Conservation (phyloP, 2,113 vertebrate species). For the Apteryx mantelli region DNA sequence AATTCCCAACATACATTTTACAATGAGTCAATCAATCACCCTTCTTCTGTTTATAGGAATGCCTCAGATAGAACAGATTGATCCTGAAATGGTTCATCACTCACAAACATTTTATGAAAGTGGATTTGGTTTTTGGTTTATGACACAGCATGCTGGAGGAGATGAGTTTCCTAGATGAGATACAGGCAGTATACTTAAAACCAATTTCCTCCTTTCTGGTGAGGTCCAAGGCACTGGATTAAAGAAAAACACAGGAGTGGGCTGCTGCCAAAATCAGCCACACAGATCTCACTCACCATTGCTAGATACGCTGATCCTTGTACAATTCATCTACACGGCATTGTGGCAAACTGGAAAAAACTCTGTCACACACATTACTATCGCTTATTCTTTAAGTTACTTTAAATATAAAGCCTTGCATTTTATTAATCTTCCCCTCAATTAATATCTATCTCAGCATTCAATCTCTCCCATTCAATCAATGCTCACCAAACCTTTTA, state of each 20-base stretch:
- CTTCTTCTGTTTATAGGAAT: conserved; percentile 3
- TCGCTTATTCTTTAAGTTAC: background rate
- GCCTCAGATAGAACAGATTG: background rate
- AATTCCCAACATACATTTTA: background rate
- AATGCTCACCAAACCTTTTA: background rate
- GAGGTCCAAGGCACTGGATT: background rate
- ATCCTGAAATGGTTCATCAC: conserved; percentile 22
- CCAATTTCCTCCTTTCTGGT: background rate
- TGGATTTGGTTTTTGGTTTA: conserved; percentile 27
- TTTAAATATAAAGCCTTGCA: background rate
- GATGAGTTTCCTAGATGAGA: conserved; percentile 45
- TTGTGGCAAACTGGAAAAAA: background rate
- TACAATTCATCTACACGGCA: background rate
- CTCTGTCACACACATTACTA: background rate
- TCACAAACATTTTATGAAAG: conserved; percentile 31
- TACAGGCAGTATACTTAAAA: background rate
- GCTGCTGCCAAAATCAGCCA: background rate
- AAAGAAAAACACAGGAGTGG: background rate
- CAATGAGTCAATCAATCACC: background rate
- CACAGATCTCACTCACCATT: background rate
- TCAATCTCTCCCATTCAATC: background rate
- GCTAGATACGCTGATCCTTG: background rate
- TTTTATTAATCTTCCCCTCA: background rate
- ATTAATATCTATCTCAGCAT: background rate
- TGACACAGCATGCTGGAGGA: background rate